Evolutionary conservation across 2,888 invertebrate genomes (phyloP).

Genomic region (Galeopsomyia nigrocyanea): DNA sequence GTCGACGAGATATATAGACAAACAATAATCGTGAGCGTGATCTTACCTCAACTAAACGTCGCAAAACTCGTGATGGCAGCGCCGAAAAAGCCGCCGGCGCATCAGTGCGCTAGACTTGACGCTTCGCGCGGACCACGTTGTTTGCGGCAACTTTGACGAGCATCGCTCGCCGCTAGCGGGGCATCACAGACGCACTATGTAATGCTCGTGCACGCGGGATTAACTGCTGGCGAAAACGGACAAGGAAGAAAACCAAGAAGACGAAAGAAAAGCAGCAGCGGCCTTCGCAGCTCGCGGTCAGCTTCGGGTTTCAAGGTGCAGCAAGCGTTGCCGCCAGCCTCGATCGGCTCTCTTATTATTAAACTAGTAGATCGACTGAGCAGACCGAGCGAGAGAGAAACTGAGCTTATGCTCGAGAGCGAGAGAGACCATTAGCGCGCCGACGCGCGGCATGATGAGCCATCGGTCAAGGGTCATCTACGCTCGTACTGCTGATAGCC

Average conservation of each 20-base stretch:
- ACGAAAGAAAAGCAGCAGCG: not conserved
- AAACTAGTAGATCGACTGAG: not conserved
- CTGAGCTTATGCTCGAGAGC: not conserved
- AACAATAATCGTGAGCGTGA: no score
- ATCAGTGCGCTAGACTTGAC: no score
- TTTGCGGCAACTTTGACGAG: no score
- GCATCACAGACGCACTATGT: no score
- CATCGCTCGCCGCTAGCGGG: no score
- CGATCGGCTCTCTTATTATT: not conserved
- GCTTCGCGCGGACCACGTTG: no score
- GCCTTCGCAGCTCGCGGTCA: conserved; percentile 27
- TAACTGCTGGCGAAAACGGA: not conserved
- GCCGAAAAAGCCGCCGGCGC: no score
- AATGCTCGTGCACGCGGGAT: no score
- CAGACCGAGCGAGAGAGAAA: not conserved
- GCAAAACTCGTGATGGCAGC: no score
- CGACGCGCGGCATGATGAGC: conserved; percentile 7
- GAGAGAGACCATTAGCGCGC: conserved; percentile 18
- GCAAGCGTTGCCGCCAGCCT: not conserved
- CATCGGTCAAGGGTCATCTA: conserved; percentile 21
- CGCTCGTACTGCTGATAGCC: conserved; percentile 10
- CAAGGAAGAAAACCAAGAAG: not conserved
- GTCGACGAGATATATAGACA: no score
- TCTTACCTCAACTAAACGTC: no score
- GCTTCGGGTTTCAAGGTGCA: conserved; percentile 15